Percentiles rank a stretch among this genome's conserved stretches.
phyloP scores from a whole-genome alignment of 2,888 invertebrate genomes.

The Cephus nigrinus region DNA sequence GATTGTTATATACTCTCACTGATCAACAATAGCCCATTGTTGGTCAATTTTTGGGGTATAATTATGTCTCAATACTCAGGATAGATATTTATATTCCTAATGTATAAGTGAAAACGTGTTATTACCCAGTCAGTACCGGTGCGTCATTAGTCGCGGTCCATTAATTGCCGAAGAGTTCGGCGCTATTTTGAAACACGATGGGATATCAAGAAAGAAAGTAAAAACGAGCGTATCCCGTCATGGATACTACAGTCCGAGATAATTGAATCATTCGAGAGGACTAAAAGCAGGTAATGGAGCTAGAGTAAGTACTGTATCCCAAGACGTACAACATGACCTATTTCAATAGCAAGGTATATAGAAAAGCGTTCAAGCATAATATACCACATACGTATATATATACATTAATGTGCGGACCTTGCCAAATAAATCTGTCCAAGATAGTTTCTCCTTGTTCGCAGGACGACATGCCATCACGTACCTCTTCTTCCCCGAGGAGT shows the following conservation, averaged over 20 bases:
- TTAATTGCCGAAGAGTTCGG: constrained; percentile 35
- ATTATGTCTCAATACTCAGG: constrained; percentile 35
- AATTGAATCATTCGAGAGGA: not conserved
- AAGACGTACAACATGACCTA: not conserved
- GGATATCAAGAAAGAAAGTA: constrained; percentile 4
- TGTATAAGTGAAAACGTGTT: constrained; percentile 49
- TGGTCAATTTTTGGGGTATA: constrained; percentile 46
- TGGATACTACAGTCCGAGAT: not conserved
- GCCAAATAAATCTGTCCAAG: not conserved
- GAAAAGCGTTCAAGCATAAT: not conserved
- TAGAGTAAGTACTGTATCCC: not conserved
- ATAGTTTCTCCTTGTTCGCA: not conserved
- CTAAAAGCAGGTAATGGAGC: not conserved
- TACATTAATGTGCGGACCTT: not conserved
- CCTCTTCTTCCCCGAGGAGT: constrained; percentile 22
- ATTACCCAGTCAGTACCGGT: constrained; percentile 38
- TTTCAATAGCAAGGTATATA: not conserved
- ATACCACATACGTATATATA: not conserved
- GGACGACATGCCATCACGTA: constrained; percentile 33
- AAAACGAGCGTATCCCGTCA: not conserved
- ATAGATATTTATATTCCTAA: constrained; percentile 32
- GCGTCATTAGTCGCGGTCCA: constrained; percentile 41
- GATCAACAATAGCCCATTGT: constrained; percentile 44
- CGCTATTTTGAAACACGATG: constrained; percentile 1
- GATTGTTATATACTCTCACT: not conserved